These are phyloP conservation scores for Amiota minor DNA, from an alignment of 2,888 invertebrate genomes.

Conservation along the genomic window DNA sequence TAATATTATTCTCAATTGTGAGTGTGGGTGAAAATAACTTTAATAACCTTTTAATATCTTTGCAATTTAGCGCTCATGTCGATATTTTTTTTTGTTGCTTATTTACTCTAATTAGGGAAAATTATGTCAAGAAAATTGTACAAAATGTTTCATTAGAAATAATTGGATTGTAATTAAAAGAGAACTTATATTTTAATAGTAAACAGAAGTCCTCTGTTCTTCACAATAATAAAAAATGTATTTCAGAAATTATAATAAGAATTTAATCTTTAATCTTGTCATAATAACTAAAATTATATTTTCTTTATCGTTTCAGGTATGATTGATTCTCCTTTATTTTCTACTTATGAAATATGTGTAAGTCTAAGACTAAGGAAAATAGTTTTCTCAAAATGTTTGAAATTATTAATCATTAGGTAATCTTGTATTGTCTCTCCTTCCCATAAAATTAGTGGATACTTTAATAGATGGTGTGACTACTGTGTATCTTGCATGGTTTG, in stretches of 20 bases:
- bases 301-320: slow-evolving; percentile 45
- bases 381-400: no score
- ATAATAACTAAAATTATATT: not conserved
- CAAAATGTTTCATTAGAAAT: slow-evolving; percentile 18
- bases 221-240: no score
- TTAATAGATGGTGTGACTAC: no score
- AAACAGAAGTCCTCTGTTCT: no score
- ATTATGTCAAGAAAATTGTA: not conserved
- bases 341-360: no score
- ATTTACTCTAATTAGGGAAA: not conserved
- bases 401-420: no score
- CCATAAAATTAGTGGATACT: no score
- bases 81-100: slow-evolving; percentile 9
- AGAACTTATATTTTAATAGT: no score
- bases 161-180: slow-evolving; percentile 1
- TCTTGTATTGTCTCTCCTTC: no score
- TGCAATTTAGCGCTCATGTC: slow-evolving; percentile 46
- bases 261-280: not conserved
- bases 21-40: slow-evolving; percentile 13
- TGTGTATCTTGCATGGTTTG: no score
- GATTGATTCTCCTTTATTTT: slow-evolving; percentile 10
- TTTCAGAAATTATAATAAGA: slow-evolving; percentile 10
- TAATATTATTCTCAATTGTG: not conserved
- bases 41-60: slow-evolving; percentile 54
- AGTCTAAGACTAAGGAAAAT: no score